Percentiles rank a stretch among this genome's conserved stretches.
Evolutionary conservation across 2,888 invertebrate genomes (phyloP).

Genomic region (Aleiodes leptofemur): DNA sequence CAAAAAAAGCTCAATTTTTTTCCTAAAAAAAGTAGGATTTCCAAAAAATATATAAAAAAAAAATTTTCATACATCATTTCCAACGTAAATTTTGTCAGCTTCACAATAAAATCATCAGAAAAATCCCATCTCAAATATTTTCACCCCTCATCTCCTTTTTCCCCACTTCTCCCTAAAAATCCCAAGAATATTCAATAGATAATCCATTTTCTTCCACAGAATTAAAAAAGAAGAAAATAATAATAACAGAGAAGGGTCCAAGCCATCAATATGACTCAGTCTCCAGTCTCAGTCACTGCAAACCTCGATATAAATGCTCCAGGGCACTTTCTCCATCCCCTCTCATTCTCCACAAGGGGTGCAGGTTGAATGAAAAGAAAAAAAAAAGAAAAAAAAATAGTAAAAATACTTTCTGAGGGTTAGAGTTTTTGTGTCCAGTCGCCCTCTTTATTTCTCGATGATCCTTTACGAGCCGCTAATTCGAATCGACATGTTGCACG

Average conservation of each 20-base stretch:
- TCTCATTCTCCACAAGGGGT: not conserved
- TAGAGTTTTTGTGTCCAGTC: constrained; percentile 36
- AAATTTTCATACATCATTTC: too few relatives aligned
- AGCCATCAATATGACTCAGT: constrained; percentile 8
- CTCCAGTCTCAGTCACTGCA: constrained; percentile 21
- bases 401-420: constrained; percentile 14
- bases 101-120: too few relatives aligned
- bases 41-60: too few relatives aligned
- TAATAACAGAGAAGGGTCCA: not conserved
- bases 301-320: constrained; percentile 19
- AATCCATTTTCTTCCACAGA: constrained; percentile 22
- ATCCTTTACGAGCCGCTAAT: constrained; percentile 50
- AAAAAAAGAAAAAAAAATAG: constrained; percentile 24
- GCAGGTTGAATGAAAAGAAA: constrained; percentile 33
- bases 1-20: too few relatives aligned
- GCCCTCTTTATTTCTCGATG: constrained; percentile 27
- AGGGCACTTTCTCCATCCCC: constrained; percentile 28
- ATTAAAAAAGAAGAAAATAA: constrained; percentile 19
- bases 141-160: too few relatives aligned
- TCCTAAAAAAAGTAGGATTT: too few relatives aligned
- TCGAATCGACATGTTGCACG: constrained; percentile 58
- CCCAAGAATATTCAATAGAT: constrained; percentile 15
- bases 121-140: too few relatives aligned
- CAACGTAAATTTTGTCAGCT: too few relatives aligned
- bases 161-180: too few relatives aligned